Base-by-base conservation (phyloP, 1,140 invertebrate genomes). In the Dendrolimus kikuchii region DNA sequence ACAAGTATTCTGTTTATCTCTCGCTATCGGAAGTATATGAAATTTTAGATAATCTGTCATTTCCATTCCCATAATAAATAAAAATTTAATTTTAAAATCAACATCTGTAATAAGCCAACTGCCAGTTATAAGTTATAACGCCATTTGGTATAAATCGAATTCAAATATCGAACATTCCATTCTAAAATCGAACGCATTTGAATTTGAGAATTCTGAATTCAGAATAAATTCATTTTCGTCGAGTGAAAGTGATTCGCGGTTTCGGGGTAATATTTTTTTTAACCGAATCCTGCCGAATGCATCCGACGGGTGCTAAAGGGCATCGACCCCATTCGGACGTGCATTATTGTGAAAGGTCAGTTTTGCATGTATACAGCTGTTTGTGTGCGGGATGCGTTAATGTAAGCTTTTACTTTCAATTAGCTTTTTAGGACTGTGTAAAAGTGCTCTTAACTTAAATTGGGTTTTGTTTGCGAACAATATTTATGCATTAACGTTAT, bases 261-360 rank as follows among this genome's bases (percentile, higher is more conserved):
- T 43, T 8, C 43, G 38, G 40, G 40, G 5, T 45, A 6, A 40
- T 47, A n/a, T 71, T 70, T 70, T 74, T 74, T 71, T 67, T 60
- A 58, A 66, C 65, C 68, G 65, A 73, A 66, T 73, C 74, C 77
- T 75, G 70, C 74, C 77, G 68, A 77, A 77, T 77, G 74, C 74
- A 71, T 57, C 53, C 61, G 5, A 43, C 63, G 70, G 51, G 38
- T 51, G 57, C 54, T 59, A 7, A 46, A 58, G 65, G 65, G 73
- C 71, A 68, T 57, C 60, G 74, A 77, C 66, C 76, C 57, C 66
- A 72, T 82, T 80, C 70, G 79, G 70, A 67, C 73, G 72, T 49
- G 48, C 75, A 71, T 74, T 67, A 71, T 80, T 82, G 75, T 61
- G 79, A 71, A 82, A 82, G 79, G 79, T 82, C 77, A 82, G 76